Conservation (phyloP, 1,140 invertebrate species). For the Alviniconcha marisindica region DNA sequence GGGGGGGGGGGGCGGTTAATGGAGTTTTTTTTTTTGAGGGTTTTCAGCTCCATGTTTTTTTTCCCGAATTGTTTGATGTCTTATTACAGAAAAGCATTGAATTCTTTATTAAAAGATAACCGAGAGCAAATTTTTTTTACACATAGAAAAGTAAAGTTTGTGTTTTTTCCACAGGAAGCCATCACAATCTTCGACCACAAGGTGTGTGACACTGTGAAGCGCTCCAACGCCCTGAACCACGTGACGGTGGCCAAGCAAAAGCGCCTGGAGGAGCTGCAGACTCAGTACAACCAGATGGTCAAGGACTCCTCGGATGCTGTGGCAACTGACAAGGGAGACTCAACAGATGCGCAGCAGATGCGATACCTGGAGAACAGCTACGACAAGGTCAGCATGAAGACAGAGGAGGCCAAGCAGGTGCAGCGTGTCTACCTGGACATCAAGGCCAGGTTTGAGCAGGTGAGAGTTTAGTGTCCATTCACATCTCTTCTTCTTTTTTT, state of each 20-base stretch:
- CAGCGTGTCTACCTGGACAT: constrained; percentile 75
- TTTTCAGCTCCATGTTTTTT: too few species aligned
- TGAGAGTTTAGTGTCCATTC: constrained; percentile 53
- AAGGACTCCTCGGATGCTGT: constrained; percentile 73
- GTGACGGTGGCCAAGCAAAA: constrained; percentile 72
- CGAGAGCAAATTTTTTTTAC: too few species aligned
- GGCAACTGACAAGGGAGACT: constrained; percentile 73
- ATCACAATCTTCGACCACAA: constrained; percentile 76
- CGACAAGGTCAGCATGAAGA: constrained; percentile 76
- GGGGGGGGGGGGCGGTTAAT: too few species aligned
- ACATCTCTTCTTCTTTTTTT: too few species aligned
- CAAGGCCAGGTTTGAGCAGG: constrained; percentile 70
- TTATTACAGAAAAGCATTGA: too few species aligned
- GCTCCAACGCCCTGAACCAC: constrained; percentile 71
- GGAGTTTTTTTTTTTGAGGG: too few species aligned
- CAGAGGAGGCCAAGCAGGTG: constrained; percentile 76
- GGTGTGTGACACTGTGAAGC: constrained; percentile 73
- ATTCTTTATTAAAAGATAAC: too few species aligned
- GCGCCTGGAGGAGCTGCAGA: constrained; percentile 71
- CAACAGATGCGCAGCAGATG: constrained; percentile 73
- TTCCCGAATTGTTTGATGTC: too few species aligned
- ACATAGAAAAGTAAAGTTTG: too few species aligned
- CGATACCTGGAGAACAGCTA: constrained; percentile 76
- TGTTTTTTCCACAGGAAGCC: constrained; percentile 74
- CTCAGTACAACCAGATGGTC: constrained; percentile 73